Conservation (phyloP, 2,888 invertebrate genomes). For the Liodrosophila aerea region DNA sequence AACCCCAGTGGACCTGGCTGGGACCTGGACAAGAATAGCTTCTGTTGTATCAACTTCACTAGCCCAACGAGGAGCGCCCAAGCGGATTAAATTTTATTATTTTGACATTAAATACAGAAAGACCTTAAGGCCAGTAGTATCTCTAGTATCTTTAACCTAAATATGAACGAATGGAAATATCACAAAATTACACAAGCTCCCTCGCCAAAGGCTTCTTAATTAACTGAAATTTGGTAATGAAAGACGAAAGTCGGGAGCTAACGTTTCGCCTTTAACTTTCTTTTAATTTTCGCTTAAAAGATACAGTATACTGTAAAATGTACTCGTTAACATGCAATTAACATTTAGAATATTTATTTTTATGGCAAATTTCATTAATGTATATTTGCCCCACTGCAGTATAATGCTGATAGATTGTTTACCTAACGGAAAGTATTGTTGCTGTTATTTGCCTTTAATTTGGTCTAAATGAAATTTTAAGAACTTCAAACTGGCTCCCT, state of each 20-base stretch:
- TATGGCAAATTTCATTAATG: too few species aligned
- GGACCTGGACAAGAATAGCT: slow-evolving; percentile 21
- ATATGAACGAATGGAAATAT: slow-evolving; percentile 23
- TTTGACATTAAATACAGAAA: slow-evolving; percentile 16
- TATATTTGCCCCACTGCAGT: too few species aligned
- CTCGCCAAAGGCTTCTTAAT: slow-evolving; percentile 42
- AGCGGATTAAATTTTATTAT: slow-evolving; percentile 39
- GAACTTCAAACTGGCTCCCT: too few species aligned
- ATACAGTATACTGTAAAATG: too few species aligned
- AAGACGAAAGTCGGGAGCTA: background rate
- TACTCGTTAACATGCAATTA: background rate
- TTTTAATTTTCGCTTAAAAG: background rate
- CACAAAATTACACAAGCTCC: slow-evolving; percentile 27
- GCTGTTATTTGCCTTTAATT: too few species aligned
- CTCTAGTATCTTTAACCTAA: slow-evolving; percentile 25
- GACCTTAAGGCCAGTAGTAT: slow-evolving; percentile 11
- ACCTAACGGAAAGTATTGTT: too few species aligned
- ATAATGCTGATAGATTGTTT: too few species aligned
- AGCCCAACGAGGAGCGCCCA: slow-evolving; percentile 1
- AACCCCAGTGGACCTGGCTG: slow-evolving; percentile 2
- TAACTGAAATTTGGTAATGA: slow-evolving; percentile 25
- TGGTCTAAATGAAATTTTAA: too few species aligned
- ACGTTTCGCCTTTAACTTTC: slow-evolving; percentile 1
- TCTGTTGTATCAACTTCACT: slow-evolving; percentile 14
- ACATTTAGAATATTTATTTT: background rate